Evolutionary conservation across 2,797 vertebrate species (phyloP).

Genomic region (Leucoraja ocellata): DNA sequence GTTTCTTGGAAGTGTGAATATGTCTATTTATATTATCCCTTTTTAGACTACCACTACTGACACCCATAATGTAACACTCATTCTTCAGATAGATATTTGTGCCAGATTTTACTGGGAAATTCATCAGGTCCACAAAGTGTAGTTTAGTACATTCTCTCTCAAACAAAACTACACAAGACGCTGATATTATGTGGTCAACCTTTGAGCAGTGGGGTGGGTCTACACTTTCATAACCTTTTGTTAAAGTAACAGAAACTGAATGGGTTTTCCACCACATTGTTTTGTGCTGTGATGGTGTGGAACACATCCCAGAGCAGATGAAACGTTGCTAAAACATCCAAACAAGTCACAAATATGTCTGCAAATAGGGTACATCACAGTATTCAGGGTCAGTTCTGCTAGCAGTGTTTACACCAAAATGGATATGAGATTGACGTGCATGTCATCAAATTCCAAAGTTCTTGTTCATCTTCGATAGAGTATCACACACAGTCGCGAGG

Average conservation of each 20-base stretch:
- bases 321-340: conserved; percentile 26
- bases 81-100: background rate
- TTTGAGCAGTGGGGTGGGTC: background rate
- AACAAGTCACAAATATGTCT: background rate
- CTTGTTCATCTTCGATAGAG: conserved; percentile 92
- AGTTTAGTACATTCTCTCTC: background rate
- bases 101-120: background rate
- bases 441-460: conserved; percentile 79
- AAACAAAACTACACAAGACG: background rate
- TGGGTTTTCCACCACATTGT: conserved; percentile 17
- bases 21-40: background rate
- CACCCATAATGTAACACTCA: background rate
- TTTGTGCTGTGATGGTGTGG: background rate
- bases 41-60: too few relatives aligned
- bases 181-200: conserved; percentile 17
- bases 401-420: background rate
- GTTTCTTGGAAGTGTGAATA: background rate
- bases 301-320: background rate
- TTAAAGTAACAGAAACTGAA: background rate
- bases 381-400: background rate
- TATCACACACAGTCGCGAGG: conserved; percentile 87
- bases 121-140: background rate
- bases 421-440: too few relatives aligned
- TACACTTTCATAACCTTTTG: background rate
- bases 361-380: background rate